Evolutionary conservation across 2,797 vertebrate species (phyloP).

Genomic region (Chelmon rostratus): DNA sequence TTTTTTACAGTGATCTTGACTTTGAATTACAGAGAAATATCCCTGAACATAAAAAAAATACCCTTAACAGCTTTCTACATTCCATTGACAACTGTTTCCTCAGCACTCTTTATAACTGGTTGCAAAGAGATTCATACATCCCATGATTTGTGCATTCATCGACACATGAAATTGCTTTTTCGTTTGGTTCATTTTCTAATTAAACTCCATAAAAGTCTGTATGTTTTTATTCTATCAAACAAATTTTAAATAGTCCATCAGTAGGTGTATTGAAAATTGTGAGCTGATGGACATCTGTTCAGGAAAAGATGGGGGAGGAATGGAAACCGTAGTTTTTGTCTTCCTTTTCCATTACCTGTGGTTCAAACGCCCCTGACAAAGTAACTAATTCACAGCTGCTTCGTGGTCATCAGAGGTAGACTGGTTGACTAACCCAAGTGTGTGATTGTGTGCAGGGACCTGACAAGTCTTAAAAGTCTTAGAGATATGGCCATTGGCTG

Average conservation of each 20-base stretch:
- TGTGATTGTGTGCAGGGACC: not conserved
- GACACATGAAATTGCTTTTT: slow-evolving; percentile 39
- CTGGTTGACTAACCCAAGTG: not conserved
- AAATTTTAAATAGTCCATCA: no score
- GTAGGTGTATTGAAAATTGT: not conserved
- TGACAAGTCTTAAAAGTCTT: no score
- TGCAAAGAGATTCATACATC: slow-evolving; percentile 45
- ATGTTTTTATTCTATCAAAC: slow-evolving; percentile 18
- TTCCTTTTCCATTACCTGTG: not conserved
- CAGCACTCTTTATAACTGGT: slow-evolving; percentile 37
- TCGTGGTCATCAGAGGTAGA: not conserved
- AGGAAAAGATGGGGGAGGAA: not conserved
- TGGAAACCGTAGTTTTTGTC: not conserved
- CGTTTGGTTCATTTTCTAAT: slow-evolving; percentile 80
- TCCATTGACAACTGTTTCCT: slow-evolving; percentile 43
- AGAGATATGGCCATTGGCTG: no score
- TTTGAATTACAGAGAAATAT: not conserved
- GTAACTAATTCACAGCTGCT: not conserved
- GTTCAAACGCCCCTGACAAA: fast-evolving
- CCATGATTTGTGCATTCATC: slow-evolving; percentile 44
- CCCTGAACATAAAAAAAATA: not conserved
- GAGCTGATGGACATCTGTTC: not conserved
- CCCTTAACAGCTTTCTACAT: slow-evolving; percentile 38
- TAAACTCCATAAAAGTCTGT: slow-evolving; percentile 76
- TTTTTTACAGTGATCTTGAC: slow-evolving; percentile 13